A percentile compares a stretch with the other conserved stretches of the same genome.
phyloP scores from a whole-genome alignment of 2,888 invertebrate genomes.

The Altica lythri region DNA sequence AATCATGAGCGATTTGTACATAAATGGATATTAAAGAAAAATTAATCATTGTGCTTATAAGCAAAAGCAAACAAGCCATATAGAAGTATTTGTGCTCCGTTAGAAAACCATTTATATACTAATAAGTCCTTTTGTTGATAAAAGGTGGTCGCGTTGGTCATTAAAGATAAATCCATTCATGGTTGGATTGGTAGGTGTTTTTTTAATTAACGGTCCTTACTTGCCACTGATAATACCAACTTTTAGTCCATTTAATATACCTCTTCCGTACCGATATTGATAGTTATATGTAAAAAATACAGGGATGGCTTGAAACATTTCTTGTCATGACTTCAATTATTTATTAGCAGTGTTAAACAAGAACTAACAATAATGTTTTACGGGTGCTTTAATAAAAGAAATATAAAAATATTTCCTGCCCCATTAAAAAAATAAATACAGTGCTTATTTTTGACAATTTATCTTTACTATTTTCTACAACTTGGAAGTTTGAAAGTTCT shows the following conservation, averaged over 20 bases:
- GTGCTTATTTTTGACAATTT: too few relatives aligned
- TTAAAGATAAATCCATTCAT: constrained; percentile 24
- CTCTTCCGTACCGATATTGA: constrained; percentile 38
- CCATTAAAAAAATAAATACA: too few relatives aligned
- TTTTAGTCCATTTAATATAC: constrained; percentile 15
- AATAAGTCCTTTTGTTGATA: constrained; percentile 19
- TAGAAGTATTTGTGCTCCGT: constrained; percentile 8
- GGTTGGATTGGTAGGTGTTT: constrained; percentile 8
- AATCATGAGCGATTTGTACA: too few relatives aligned
- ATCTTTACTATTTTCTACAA: too few relatives aligned
- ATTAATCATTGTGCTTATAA: too few relatives aligned
- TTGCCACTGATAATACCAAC: constrained; percentile 16
- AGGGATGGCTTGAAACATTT: constrained; percentile 7
- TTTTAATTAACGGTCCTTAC: constrained; percentile 13
- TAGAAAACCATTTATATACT: constrained; percentile 16
- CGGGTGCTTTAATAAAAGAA: too few relatives aligned
- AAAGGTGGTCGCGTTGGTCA: constrained; percentile 7
- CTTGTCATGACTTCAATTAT: background rate
- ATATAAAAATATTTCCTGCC: too few relatives aligned
- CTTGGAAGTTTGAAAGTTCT: too few relatives aligned
- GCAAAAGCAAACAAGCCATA: background rate
- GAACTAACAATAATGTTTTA: too few relatives aligned
- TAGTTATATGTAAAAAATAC: constrained; percentile 27
- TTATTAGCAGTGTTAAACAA: too few relatives aligned
- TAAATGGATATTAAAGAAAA: too few relatives aligned